These are phyloP conservation scores for Muntiacus muntjak DNA, from an alignment of 2,113 vertebrate genomes.

Conservation along the genomic window DNA sequence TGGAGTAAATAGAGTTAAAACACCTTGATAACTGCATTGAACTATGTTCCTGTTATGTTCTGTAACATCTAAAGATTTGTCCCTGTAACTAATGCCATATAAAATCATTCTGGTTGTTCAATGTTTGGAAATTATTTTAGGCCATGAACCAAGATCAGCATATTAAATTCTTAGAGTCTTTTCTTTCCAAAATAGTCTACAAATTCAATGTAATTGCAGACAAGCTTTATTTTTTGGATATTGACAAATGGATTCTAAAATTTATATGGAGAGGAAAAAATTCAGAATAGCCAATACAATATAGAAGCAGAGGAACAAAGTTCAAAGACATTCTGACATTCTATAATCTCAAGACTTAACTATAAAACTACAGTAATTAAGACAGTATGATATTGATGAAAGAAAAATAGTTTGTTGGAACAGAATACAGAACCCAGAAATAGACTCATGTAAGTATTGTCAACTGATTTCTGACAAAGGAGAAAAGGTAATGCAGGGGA, in stretches of 20 bases:
- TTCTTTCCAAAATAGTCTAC: neutral
- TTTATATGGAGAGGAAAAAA: neutral
- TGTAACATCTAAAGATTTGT: neutral
- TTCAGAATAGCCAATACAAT: neutral
- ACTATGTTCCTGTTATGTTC: neutral
- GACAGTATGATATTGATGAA: neutral
- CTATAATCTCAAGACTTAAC: neutral
- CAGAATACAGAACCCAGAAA: neutral
- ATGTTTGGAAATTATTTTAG: neutral
- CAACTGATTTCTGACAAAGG: neutral
- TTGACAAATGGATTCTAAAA: neutral
- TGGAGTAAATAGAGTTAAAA: neutral
- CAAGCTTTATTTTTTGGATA: neutral
- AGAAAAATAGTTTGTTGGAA: neutral
- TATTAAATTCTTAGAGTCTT: neutral
- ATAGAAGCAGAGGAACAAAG: neutral
- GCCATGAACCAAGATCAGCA: neutral
- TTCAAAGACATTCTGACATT: neutral
- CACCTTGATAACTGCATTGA: neutral
- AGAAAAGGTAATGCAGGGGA: neutral
- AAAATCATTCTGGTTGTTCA: neutral
- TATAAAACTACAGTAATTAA: neutral
- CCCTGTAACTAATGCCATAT: neutral
- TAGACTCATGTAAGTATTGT: neutral
- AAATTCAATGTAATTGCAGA: neutral